Evolutionary conservation across 1,140 invertebrate species (phyloP), one percentile per base, ranked within the genome.

Genomic region (Lasaia peninsularis): DNA sequence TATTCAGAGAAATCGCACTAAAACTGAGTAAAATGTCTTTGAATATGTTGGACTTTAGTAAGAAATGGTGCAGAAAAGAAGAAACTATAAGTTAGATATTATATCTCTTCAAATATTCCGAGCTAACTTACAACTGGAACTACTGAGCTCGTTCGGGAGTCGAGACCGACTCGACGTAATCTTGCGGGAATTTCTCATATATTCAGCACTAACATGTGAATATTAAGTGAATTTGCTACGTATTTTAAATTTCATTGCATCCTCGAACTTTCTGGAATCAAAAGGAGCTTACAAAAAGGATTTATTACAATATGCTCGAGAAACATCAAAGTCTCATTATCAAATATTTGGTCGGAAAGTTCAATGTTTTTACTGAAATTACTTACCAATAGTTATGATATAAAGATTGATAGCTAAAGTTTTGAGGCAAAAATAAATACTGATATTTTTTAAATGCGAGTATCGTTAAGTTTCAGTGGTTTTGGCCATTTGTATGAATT

Each of bases 101-200:
- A 48, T 48, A 48, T 48, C 20, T 48, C 20, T 48, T 48, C 44
- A 48, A 48, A 24, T 48, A 48, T 48, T 48, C 44, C 11, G 1
- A n/a, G 44, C 44, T 48, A 48, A 48, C 44, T 48, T n/a, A 48
- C 44, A 24, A 12, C 44, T 48, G 44, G 44, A 48, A 48, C 44
- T 48, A 24, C 11, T 21, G 18, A 48, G 20, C 44, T 24, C 35
- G 35, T 37, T 37, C 44, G 44, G 21, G 11, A 48, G 12, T 37
- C 44, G 44, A 21, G 11, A 48, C 20, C 18, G 44, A 21, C 44
- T 24, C 44, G 20, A 11, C 10, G n/a, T 48, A 48, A 48, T 48
- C 44, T 48, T 48, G 44, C 44, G 20, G 20, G 44, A 48, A 48
- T 48, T n/a, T 48, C 11, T 48, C 44, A 48, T 48, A 48, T 48